Base-by-base conservation (phyloP, 2,888 invertebrate genomes). In the Malthinus seriepunctatus region DNA sequence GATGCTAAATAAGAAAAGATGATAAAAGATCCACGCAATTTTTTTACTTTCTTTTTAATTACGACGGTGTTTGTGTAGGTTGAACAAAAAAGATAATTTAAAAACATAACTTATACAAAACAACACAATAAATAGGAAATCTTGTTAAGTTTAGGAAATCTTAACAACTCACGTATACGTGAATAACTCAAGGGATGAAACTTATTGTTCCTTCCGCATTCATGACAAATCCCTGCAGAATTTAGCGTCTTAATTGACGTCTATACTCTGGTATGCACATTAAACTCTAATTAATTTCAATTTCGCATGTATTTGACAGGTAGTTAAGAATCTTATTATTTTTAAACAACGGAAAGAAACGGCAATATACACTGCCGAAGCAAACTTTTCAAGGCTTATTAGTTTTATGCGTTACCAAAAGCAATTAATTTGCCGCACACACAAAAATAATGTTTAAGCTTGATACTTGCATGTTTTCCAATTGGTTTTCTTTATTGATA, bases 221-320 rank as follows among this genome's bases (percentile, higher is more conserved):
- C 45, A 37, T 37, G 52, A 37, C 44, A 52, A 49, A 52, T 52
- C 52, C 51, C 45, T 31, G 9, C 14, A 44, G 52, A 35, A 35
- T 52, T 52, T 46, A 23, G 35, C 15, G 37, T 52, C 52, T 45
- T 52, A 53, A 53, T 53, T 53, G 46, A 53, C 52, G 52, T 47
- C 53, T 47, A 35, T 47, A 15, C 53, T 47, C 37, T 37, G 46
- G 37, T 33, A 35, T 47, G 35, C 37, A 38, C 53, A 53, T 53
- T 53, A 53, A 47, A 53, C 47, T 47, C 47, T 53, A 53, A 53
- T 53, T 53, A 53, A 53, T 53, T 53, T 53, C 35, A 53, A 53
- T 53, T 53, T 47, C 31, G 38, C 14, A 32, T 49, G 55, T 10
- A 33, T 55, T 44, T 47, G 54, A 48, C 54, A 54, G 48, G 47